Evolutionary conservation across 2,797 vertebrate species (phyloP).

Genomic region (Arnoldichthys spilopterus): DNA sequence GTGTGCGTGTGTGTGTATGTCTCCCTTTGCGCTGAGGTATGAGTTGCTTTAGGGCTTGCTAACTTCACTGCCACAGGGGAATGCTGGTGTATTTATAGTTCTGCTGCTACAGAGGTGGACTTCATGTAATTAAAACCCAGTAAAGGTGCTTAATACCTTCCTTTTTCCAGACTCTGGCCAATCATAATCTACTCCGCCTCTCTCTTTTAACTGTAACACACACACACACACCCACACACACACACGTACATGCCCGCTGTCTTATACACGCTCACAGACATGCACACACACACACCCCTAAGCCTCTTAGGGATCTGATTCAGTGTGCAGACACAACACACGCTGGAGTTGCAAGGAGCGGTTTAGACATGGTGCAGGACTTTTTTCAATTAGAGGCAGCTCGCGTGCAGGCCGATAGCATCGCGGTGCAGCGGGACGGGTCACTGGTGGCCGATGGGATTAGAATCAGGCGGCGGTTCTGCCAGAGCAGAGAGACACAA

Average conservation of each 20-base stretch:
- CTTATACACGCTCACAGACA: slow-evolving; percentile 1
- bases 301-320: slow-evolving; percentile 77
- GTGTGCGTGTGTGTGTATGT: slow-evolving; percentile 32
- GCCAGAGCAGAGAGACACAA: slow-evolving; percentile 54
- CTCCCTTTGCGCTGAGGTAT: slow-evolving; percentile 48
- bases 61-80: slow-evolving; percentile 67
- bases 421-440: slow-evolving; percentile 68
- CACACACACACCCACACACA: slow-evolving; percentile 6
- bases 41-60: slow-evolving; percentile 63
- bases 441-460: slow-evolving; percentile 74
- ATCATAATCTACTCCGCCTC: slow-evolving; percentile 53
- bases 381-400: slow-evolving; percentile 78
- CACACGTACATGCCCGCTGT: background rate
- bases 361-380: slow-evolving; percentile 79
- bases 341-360: slow-evolving; percentile 68
- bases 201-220: slow-evolving; percentile 50
- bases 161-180: slow-evolving; percentile 43
- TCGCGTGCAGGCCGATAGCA: slow-evolving; percentile 72
- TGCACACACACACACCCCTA: slow-evolving; percentile 57
- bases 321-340: slow-evolving; percentile 71
- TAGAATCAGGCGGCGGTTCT: slow-evolving; percentile 63
- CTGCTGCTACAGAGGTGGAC: slow-evolving; percentile 69
- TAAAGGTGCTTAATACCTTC: slow-evolving; percentile 71
- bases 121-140: slow-evolving; percentile 72
- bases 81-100: slow-evolving; percentile 69